Percentiles rank a stretch among this genome's conserved stretches.
These are phyloP conservation scores for Aphyosemion australe DNA, from an alignment of 2,113 vertebrate species.

Conservation along the genomic window DNA sequence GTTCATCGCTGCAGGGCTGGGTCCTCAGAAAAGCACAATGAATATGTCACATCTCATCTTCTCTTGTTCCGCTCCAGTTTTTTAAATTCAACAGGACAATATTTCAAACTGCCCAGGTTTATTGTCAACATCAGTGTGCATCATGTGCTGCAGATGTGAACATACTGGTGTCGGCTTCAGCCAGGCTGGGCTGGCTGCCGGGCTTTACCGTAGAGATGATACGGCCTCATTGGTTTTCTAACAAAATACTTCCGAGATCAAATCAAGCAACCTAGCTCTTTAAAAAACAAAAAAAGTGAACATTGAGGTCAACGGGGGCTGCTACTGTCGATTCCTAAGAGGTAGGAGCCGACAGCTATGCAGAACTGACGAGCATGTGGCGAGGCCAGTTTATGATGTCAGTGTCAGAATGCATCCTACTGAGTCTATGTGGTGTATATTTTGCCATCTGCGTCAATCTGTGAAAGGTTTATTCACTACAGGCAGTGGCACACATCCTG, in stretches of 20 bases:
- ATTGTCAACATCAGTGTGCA: slow-evolving; percentile 3
- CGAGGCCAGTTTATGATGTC: background rate
- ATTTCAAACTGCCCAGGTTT: background rate
- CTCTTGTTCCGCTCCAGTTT: slow-evolving; percentile 6
- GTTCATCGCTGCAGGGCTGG: slow-evolving; percentile 11
- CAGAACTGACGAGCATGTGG: background rate
- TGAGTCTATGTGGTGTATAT: no score
- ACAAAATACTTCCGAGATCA: background rate
- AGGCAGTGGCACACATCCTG: background rate
- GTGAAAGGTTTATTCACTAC: background rate
- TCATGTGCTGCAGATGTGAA: background rate
- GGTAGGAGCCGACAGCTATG: background rate
- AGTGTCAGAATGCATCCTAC: background rate
- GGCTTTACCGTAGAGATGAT: slow-evolving; percentile 6
- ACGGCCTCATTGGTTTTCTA: slow-evolving; percentile 2
- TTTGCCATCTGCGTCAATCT: background rate
- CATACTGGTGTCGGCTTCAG: background rate
- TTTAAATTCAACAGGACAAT: slow-evolving; percentile 11
- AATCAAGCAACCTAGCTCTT: background rate
- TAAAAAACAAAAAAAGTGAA: background rate
- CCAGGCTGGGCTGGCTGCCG: background rate
- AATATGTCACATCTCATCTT: background rate
- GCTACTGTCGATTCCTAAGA: slow-evolving; percentile 6
- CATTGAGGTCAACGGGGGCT: background rate
- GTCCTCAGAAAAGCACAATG: slow-evolving; percentile 12